These are phyloP conservation scores for Smittia aterrima DNA, from an alignment of 2,888 invertebrate species.

Conservation along the genomic window DNA sequence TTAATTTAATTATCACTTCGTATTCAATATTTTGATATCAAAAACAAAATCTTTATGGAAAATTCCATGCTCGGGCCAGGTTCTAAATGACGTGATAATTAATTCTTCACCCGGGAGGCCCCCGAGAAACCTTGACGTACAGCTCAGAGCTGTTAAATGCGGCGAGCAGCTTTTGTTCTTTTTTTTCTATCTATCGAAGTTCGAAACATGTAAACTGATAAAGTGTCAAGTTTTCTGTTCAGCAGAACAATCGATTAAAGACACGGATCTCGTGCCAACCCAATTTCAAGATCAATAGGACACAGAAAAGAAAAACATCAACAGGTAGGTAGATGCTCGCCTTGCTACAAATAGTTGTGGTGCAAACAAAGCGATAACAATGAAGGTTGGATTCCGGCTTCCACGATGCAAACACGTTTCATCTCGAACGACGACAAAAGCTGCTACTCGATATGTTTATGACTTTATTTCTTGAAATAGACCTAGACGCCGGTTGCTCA, in stretches of 20 bases:
- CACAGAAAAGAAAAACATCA: constrained; percentile 2
- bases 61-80: background rate
- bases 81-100: constrained; percentile 37
- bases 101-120: constrained; percentile 29
- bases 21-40: background rate
- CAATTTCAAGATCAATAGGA: constrained; percentile 5
- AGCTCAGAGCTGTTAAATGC: background rate
- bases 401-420: no score
- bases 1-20: constrained; percentile 14
- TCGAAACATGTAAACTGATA: background rate
- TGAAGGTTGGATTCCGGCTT: no score
- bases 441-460: no score
- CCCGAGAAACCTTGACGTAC: background rate
- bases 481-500: no score
- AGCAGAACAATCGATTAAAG: constrained; percentile 25
- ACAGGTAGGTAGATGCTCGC: background rate
- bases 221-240: constrained; percentile 39
- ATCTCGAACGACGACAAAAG: no score
- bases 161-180: constrained; percentile 17
- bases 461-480: no score
- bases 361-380: background rate
- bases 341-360: background rate
- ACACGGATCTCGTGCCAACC: constrained; percentile 36
- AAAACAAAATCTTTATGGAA: background rate
- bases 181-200: background rate